Evolutionary conservation across 2,888 invertebrate species (phyloP).

Genomic region (Pammene aurita): DNA sequence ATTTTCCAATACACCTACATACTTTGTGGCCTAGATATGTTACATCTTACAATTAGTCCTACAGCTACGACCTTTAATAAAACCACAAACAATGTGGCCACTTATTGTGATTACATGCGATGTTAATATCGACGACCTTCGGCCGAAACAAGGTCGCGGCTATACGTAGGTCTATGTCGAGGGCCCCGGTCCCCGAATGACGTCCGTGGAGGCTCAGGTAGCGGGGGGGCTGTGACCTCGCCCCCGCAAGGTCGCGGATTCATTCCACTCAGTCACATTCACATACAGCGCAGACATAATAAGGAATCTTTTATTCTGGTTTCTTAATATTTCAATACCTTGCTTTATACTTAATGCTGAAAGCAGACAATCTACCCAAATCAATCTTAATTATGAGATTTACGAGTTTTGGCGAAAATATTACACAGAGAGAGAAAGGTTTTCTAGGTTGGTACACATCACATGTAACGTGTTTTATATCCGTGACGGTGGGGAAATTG

Average conservation of each 20-base stretch:
- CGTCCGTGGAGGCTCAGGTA: conserved; percentile 70
- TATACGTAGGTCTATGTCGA: conserved; percentile 44
- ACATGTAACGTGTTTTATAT: too few species aligned
- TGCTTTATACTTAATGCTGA: conserved; percentile 4
- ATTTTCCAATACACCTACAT: too few species aligned
- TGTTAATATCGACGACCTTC: conserved; percentile 43
- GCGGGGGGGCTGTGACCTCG: conserved; percentile 70
- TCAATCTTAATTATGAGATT: too few species aligned
- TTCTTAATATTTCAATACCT: conserved; percentile 10
- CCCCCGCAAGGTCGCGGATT: conserved; percentile 74
- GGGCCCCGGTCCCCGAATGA: conserved; percentile 60
- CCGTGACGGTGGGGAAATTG: too few species aligned
- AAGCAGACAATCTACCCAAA: not conserved
- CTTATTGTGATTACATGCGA: conserved; percentile 40
- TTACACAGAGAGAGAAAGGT: too few species aligned
- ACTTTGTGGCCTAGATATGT: too few species aligned
- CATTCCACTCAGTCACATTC: conserved; percentile 69
- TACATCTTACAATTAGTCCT: conserved; percentile 3
- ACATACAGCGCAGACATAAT: conserved; percentile 59
- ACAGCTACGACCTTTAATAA: conserved; percentile 29
- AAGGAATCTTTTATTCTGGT: conserved; percentile 69
- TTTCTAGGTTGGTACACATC: too few species aligned
- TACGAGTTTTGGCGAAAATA: too few species aligned
- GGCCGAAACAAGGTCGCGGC: conserved; percentile 48
- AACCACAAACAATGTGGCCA: conserved; percentile 30